A percentile compares a stretch with the other conserved stretches of the same genome.
Evolutionary conservation across 2,113 vertebrate species (phyloP).

Genomic region (Variabilichromis moorii): DNA sequence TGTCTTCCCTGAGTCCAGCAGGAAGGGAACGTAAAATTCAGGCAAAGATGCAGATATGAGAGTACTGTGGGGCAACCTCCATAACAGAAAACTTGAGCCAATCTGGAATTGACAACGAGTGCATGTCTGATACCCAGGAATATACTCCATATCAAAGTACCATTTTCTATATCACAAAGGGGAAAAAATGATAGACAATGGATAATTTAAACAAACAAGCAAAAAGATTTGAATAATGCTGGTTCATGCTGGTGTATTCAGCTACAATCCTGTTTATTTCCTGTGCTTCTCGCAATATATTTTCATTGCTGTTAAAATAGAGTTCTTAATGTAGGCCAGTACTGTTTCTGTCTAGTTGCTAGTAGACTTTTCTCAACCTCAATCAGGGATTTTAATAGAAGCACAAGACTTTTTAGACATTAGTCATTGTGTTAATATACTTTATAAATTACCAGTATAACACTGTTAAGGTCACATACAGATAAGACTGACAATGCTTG

Average conservation of each 20-base stretch:
- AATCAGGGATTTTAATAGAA: neutral
- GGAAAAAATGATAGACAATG: neutral
- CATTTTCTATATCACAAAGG: neutral
- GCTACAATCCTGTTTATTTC: neutral
- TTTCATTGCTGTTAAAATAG: neutral
- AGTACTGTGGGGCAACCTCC: neutral
- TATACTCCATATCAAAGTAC: neutral
- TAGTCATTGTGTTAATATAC: neutral
- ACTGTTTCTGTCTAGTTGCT: neutral
- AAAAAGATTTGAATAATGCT: neutral
- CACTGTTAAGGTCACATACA: neutral
- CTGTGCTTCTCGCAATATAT: neutral
- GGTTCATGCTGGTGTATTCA: neutral
- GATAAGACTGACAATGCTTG: neutral
- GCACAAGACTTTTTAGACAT: neutral
- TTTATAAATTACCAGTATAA: neutral
- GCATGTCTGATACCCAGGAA: neutral
- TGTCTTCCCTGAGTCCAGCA: neutral
- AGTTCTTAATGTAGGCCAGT: neutral
- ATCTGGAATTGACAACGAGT: neutral
- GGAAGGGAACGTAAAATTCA: neutral
- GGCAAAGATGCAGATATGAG: neutral
- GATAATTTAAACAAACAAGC: neutral
- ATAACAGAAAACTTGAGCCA: neutral
- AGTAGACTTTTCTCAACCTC: neutral